phyloP scores from a whole-genome alignment of 2,797 vertebrate genomes.

The Trichosurus vulpecula region DNA sequence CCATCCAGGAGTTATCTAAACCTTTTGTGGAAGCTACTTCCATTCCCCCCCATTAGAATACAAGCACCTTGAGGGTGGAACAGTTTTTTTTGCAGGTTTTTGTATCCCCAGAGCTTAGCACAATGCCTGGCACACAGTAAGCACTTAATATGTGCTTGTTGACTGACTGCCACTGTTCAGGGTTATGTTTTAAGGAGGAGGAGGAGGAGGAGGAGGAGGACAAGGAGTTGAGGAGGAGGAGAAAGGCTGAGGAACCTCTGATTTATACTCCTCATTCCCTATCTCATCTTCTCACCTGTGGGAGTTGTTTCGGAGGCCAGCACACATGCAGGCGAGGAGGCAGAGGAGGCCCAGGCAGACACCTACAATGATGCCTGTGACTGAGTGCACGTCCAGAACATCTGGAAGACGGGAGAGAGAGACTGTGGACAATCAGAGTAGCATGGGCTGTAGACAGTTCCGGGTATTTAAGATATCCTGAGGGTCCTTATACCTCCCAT shows the following conservation, averaged over 20 bases:
- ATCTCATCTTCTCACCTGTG: conserved; percentile 87
- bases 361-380: conserved; percentile 96
- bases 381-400: conserved; percentile 93
- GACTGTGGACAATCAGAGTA: background rate
- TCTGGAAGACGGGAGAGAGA: conserved; percentile 82
- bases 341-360: conserved; percentile 96
- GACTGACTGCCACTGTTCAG: background rate
- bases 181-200: background rate
- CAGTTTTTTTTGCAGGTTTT: background rate
- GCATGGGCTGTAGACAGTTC: conserved; percentile 15
- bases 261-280: background rate
- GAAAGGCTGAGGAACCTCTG: background rate
- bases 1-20: background rate
- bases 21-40: background rate
- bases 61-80: background rate
- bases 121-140: background rate
- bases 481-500: background rate
- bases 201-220: too few relatives aligned
- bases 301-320: conserved; percentile 93
- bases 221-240: background rate
- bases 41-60: background rate
- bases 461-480: conserved; percentile 79
- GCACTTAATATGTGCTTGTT: background rate
- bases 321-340: conserved; percentile 96
- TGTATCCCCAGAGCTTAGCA: background rate